Evolutionary conservation across 2,888 invertebrate genomes (phyloP).

Genomic region (Luffia ferchaultella): DNA sequence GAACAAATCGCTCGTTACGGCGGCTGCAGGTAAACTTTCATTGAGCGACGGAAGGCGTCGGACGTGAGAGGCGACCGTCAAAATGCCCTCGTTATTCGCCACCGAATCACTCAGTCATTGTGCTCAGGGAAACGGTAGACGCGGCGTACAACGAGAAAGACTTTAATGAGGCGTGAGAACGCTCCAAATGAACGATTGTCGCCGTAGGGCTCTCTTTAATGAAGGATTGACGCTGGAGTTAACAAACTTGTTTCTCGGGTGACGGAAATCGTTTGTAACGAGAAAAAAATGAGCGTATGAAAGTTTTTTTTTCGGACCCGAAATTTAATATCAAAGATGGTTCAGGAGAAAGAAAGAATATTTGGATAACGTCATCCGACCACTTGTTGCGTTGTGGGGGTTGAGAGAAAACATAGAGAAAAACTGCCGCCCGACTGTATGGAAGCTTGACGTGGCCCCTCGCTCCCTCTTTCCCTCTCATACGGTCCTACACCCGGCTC

Average conservation of each 20-base stretch:
- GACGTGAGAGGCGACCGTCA: constrained; percentile 65
- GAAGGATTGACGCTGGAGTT: constrained; percentile 55
- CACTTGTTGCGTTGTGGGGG: constrained; percentile 48
- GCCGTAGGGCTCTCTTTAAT: constrained; percentile 43
- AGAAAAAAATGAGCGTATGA: background rate
- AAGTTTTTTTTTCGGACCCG: background rate
- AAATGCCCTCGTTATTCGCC: constrained; percentile 67
- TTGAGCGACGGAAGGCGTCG: constrained; percentile 67
- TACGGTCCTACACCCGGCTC: no score
- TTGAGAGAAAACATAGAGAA: no score
- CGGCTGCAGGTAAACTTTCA: constrained; percentile 68
- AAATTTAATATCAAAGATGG: background rate
- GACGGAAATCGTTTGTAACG: background rate
- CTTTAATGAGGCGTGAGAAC: constrained; percentile 66
- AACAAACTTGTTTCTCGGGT: constrained; percentile 30
- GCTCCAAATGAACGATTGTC: constrained; percentile 61
- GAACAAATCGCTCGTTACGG: constrained; percentile 68
- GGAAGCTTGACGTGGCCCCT: no score
- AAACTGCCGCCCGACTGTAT: constrained; percentile 36
- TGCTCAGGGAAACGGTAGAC: constrained; percentile 63
- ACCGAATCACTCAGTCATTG: constrained; percentile 66
- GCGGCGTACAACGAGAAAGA: constrained; percentile 62
- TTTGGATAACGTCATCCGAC: constrained; percentile 34
- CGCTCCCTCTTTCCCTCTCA: no score
- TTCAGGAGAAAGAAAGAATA: constrained; percentile 11